Conservation (phyloP, 2,888 invertebrate species). For the Athalia circularis region DNA sequence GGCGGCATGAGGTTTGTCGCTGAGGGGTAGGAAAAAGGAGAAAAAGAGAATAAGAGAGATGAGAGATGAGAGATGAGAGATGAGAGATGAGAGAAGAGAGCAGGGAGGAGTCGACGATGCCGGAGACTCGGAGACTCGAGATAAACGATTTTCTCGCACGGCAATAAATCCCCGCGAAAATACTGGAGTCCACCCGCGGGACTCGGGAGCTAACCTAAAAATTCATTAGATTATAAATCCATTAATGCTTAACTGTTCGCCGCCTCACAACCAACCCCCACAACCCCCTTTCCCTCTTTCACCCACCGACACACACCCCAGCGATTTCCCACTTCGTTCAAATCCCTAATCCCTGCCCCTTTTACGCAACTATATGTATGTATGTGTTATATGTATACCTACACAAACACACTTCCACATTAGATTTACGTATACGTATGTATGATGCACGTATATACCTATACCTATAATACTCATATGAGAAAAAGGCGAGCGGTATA, state of each 20-base stretch:
- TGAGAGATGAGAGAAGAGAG: conserved; percentile 48
- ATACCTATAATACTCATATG: neutral
- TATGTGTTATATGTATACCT: neutral
- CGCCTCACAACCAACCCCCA: conserved; percentile 52
- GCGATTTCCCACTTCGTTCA: conserved; percentile 45
- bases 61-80: conserved; percentile 49
- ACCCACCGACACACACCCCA: conserved; percentile 46
- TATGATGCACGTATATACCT: neutral
- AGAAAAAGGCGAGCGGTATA: too few relatives aligned
- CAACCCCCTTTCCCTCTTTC: neutral
- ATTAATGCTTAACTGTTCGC: conserved; percentile 68
- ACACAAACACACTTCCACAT: neutral
- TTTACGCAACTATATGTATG: neutral
- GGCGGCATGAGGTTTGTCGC: conserved; percentile 61
- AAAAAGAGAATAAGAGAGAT: conserved; percentile 48
- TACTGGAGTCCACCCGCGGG: conserved; percentile 59
- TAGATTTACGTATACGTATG: neutral
- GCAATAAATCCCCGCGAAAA: conserved; percentile 54
- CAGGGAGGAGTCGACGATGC: conserved; percentile 53
- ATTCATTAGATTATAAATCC: conserved; percentile 72
- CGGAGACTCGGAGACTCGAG: conserved; percentile 49
- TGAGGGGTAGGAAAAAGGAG: conserved; percentile 53
- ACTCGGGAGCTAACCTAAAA: conserved; percentile 65
- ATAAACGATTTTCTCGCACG: conserved; percentile 57
- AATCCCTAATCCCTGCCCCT: conserved; percentile 42